These are phyloP conservation scores for Pithys albifrons DNA, from an alignment of 2,113 vertebrate species.

Conservation along the genomic window DNA sequence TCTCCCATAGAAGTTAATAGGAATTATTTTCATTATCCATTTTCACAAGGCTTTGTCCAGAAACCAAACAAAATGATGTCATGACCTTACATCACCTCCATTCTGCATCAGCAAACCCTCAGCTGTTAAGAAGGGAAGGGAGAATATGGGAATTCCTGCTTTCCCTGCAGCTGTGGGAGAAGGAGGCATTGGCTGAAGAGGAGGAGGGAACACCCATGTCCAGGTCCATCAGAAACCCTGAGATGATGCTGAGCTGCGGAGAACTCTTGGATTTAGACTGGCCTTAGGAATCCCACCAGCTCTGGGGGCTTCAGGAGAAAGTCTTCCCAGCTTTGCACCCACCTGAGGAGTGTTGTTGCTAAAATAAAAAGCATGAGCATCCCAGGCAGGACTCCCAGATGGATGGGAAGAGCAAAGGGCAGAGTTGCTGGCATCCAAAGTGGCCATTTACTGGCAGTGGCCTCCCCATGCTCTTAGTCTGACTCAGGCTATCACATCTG, in stretches of 20 bases:
- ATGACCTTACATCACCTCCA: neutral
- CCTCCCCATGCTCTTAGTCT: neutral
- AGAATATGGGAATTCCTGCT: neutral
- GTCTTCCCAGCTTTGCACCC: neutral
- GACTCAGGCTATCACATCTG: neutral
- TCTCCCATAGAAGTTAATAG: neutral
- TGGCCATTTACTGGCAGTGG: neutral
- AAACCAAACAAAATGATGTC: neutral
- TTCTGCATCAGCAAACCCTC: neutral
- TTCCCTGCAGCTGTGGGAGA: neutral
- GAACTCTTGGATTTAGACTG: neutral
- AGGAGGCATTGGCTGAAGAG: neutral
- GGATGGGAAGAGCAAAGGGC: neutral
- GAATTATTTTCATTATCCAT: neutral
- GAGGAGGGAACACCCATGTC: neutral
- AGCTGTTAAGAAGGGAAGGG: neutral
- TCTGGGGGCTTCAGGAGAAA: neutral
- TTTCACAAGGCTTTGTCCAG: neutral
- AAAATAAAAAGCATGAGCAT: neutral
- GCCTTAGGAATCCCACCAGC: too few species aligned
- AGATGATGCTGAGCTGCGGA: neutral
- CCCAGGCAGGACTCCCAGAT: neutral
- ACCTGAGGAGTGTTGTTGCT: neutral
- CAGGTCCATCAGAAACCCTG: neutral
- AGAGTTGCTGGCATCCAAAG: neutral